phyloP scores from a whole-genome alignment of 2,888 invertebrate species.

The Chloroclystis v-ata region DNA sequence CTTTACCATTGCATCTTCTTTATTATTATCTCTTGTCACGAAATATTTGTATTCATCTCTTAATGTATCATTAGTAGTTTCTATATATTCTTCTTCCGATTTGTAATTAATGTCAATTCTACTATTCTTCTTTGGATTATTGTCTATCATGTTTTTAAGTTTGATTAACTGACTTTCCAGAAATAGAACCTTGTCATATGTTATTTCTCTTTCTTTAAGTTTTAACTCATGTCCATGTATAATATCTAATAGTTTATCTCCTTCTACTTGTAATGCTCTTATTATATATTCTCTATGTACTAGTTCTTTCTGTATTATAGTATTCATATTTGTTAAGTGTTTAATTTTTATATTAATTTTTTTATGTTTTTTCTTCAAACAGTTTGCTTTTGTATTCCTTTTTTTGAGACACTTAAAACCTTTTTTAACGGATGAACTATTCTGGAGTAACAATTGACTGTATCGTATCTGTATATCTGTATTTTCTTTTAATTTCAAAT shows the following conservation, averaged over 20 bases:
- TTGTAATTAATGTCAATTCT: too few relatives aligned
- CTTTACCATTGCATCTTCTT: background rate
- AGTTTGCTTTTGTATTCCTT: too few relatives aligned
- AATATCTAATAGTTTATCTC: background rate
- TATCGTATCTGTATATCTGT: too few relatives aligned
- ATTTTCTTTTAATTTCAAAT: too few relatives aligned
- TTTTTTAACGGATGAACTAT: too few relatives aligned
- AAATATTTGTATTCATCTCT: background rate
- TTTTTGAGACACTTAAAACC: too few relatives aligned
- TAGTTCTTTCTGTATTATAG: background rate
- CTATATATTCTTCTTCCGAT: background rate
- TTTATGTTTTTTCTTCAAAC: too few relatives aligned
- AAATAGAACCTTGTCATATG: background rate
- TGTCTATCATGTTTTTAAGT: background rate
- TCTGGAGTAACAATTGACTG: too few relatives aligned
- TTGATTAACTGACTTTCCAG: background rate
- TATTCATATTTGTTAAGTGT: too few relatives aligned
- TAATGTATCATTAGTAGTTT: background rate
- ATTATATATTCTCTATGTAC: background rate
- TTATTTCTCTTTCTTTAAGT: background rate
- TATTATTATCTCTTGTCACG: too few relatives aligned
- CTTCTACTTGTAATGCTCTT: background rate
- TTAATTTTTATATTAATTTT: too few relatives aligned
- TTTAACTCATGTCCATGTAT: background rate
- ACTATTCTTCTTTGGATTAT: too few relatives aligned